Evolutionary conservation across 2,797 vertebrate genomes (phyloP).

Genomic region (Clamator glandarius): DNA sequence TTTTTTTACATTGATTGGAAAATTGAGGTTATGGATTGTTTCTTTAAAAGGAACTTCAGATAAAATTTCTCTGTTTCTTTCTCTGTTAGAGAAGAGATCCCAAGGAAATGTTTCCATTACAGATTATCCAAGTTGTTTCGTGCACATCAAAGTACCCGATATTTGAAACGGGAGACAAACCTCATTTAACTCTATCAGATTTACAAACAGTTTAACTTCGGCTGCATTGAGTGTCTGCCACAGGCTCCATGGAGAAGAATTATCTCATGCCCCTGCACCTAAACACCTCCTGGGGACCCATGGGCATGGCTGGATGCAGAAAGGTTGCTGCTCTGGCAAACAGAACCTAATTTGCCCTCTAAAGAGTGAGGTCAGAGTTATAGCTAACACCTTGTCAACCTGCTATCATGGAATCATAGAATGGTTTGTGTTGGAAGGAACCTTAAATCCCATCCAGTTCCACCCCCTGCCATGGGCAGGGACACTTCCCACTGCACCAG

Average conservation of each 20-base stretch:
- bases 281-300: not conserved
- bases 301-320: not conserved
- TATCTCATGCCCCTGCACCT: not conserved
- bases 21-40: conserved; percentile 29
- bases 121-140: not conserved
- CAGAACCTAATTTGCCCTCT: not conserved
- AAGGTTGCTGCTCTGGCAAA: not conserved
- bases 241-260: not conserved
- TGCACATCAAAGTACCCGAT: not conserved
- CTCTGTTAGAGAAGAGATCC: not conserved
- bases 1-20: not conserved
- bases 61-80: not conserved
- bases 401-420: too few relatives aligned
- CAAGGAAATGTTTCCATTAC: not conserved
- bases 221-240: not conserved
- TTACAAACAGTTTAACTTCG: not conserved
- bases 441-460: too few relatives aligned
- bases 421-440: too few relatives aligned
- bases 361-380: not conserved
- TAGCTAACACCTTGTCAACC: not conserved
- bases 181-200: not conserved
- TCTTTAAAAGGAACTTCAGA: conserved; percentile 4
- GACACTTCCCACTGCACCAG: too few relatives aligned
- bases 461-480: too few relatives aligned
- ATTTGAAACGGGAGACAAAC: not conserved